Percentiles rank a stretch among this genome's conserved stretches.
Conservation (phyloP, 2,113 vertebrate genomes). For the Riparia riparia region DNA sequence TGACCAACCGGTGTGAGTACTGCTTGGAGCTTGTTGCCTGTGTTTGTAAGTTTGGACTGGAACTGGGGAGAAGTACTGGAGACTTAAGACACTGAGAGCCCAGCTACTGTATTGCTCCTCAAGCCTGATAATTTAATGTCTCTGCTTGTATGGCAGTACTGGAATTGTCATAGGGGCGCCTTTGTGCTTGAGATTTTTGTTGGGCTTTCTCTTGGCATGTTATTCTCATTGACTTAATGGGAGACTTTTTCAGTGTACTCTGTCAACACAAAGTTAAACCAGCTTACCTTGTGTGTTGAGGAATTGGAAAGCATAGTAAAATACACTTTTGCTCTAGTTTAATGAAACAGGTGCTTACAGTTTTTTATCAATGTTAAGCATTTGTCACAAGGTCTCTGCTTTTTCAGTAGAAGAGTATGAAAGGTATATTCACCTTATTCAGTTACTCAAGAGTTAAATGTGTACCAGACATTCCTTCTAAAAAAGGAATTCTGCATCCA, state of each 20-base stretch:
- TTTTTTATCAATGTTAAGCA: neutral
- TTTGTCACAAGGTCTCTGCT: neutral
- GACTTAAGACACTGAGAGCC: accelerated
- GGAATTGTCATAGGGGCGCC: neutral
- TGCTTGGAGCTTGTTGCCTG: neutral
- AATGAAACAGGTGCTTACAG: neutral
- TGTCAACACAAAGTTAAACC: neutral
- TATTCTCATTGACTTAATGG: neutral
- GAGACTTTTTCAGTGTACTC: neutral
- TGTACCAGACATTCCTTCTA: neutral
- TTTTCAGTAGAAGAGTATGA: neutral
- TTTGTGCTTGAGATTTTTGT: neutral
- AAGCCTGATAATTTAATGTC: neutral
- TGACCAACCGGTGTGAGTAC: neutral
- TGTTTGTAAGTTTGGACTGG: neutral
- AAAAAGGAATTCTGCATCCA: neutral
- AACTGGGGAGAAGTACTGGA: neutral
- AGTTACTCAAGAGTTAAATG: neutral
- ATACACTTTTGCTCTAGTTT: neutral
- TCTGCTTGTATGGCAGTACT: accelerated
- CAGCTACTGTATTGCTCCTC: neutral
- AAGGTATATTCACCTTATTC: neutral
- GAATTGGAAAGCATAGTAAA: neutral
- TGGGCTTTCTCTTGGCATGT: neutral
- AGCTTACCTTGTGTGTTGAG: neutral